A percentile compares a stretch with the other conserved stretches of the same genome.
These are phyloP conservation scores for Parasteatoda tepidariorum DNA, from an alignment of 1,140 invertebrate species.

Conservation along the genomic window DNA sequence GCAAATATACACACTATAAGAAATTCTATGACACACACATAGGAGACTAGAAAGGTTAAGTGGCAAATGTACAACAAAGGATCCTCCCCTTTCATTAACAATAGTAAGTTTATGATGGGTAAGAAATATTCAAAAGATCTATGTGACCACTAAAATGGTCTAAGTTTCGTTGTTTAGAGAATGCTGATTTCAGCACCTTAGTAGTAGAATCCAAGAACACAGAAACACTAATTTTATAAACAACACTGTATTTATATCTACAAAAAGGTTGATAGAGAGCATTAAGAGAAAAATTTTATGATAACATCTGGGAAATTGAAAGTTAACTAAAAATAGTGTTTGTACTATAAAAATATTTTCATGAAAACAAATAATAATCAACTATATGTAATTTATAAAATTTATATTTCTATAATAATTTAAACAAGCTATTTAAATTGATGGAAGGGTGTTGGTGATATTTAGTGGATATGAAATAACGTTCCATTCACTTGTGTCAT, in stretches of 20 bases:
- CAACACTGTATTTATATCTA: slow-evolving; percentile 39
- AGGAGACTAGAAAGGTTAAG: slow-evolving; percentile 27
- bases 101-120: slow-evolving; percentile 38
- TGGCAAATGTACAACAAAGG: slow-evolving; percentile 40
- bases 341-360: too few relatives aligned
- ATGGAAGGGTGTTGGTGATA: too few relatives aligned
- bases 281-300: too few relatives aligned
- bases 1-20: slow-evolving; percentile 50
- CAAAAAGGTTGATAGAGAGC: too few relatives aligned
- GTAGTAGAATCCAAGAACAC: slow-evolving; percentile 56
- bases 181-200: slow-evolving; percentile 59
- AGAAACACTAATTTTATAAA: slow-evolving; percentile 52
- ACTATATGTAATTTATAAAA: too few relatives aligned
- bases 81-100: slow-evolving; percentile 26
- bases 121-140: slow-evolving; percentile 44
- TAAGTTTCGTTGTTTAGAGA: slow-evolving; percentile 59
- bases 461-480: too few relatives aligned
- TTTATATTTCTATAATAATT: too few relatives aligned
- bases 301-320: too few relatives aligned
- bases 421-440: too few relatives aligned
- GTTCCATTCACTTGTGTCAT: too few relatives aligned
- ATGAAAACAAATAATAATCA: too few relatives aligned
- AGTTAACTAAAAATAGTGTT: too few relatives aligned
- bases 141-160: slow-evolving; percentile 54
- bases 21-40: slow-evolving; percentile 30